Conservation (phyloP, 2,888 invertebrate species). For the Tachina grossa region DNA sequence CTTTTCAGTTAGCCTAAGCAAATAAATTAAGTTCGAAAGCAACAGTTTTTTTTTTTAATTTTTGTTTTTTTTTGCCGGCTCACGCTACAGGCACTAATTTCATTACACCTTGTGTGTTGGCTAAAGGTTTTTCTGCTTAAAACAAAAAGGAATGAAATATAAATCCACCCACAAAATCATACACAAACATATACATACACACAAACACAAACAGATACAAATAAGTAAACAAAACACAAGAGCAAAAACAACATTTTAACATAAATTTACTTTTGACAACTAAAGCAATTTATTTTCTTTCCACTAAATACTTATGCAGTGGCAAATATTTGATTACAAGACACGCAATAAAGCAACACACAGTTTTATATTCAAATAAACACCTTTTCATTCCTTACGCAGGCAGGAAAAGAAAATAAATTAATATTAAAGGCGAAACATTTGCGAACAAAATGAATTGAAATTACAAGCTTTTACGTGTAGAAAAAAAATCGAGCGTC, state of each 20-base stretch:
- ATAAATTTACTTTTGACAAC: conserved; percentile 46
- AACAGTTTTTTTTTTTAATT: conserved; percentile 26
- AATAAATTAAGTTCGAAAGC: conserved; percentile 50
- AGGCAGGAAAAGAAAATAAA: not conserved
- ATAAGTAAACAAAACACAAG: not conserved
- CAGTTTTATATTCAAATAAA: not conserved
- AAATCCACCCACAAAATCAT: not conserved
- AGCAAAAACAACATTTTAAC: not conserved
- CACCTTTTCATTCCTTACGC: not conserved
- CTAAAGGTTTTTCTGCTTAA: conserved; percentile 27
- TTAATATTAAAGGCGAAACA: not conserved
- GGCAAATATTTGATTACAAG: conserved; percentile 14
- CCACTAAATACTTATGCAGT: conserved; percentile 2
- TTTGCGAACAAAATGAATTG: conserved; percentile 44
- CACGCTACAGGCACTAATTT: conserved; percentile 40
- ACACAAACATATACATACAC: not conserved
- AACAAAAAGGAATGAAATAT: not conserved
- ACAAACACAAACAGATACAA: not conserved
- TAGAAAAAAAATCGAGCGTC: not conserved
- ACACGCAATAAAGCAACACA: not conserved
- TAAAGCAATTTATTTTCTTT: conserved; percentile 17
- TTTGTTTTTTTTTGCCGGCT: conserved; percentile 13
- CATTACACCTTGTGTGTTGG: conserved; percentile 43
- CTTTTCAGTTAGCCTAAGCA: conserved; percentile 36
- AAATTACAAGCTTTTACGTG: conserved; percentile 4